Base-by-base conservation (phyloP, 2,888 invertebrate species). In the Pheosia gnoma region DNA sequence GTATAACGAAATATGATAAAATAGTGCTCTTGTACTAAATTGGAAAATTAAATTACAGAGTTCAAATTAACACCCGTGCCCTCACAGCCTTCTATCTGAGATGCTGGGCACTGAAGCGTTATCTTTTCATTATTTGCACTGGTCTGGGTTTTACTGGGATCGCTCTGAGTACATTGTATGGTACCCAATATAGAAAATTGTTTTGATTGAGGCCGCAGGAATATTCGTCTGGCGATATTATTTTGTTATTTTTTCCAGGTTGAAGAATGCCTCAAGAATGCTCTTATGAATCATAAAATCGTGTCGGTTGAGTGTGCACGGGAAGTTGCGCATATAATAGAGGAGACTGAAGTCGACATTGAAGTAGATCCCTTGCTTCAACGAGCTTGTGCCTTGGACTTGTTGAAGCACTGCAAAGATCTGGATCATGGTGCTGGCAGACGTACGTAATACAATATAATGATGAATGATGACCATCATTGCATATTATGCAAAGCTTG, bases 281-380 rank as follows among this genome's bases (percentile, higher is more conserved):
- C 97, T 11, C 95, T 97, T 61, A 92, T 97, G 62, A 95, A 95
- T 74, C 96, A 96, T 71, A 95, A 95, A 82, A 96, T 97, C 59
- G 95, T 95, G 67, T 96, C 96, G 45, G 95, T 95, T 8, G 96
- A 96, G 71, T 98, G 98, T 84, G 95, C 96, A 55, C 92, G 96
- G 66, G 98, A 98, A 92, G 96, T 99, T 36, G 98, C 98, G 0
- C 96, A 96, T 75, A 94, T 98, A 66, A 97, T 99, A 70, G 97
- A 98, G 79, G 97, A 98, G 84, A 96, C 97, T 0, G 96, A 97
- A 83, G 97, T 98, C 0, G 99, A 99, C 86, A 98, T 99, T 68
- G 97, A 99, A 74, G 97, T 98, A 1, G 99, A 99, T 93, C 99
- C 99, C 0, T 88, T 98, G 57, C 91, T 99, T 63, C 97, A 98